Conservation (phyloP, 2,113 vertebrate genomes). For the Gobiocypris rarus region DNA sequence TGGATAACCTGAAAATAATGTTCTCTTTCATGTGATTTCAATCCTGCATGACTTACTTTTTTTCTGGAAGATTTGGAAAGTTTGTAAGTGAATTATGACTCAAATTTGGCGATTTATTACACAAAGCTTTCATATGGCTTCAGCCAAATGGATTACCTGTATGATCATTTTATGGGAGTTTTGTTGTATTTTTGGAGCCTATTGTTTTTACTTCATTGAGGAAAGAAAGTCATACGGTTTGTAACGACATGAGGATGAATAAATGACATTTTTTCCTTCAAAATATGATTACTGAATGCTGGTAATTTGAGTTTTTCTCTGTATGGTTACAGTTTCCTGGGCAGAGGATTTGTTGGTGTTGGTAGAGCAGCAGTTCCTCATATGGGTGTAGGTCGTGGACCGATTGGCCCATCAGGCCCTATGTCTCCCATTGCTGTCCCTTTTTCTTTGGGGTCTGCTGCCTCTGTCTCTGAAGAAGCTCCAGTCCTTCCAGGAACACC, state of each 20-base stretch:
- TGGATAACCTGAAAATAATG: not conserved
- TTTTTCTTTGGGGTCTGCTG: not conserved
- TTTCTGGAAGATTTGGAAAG: not conserved
- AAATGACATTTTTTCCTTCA: not conserved
- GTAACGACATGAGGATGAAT: not conserved
- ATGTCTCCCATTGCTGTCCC: not conserved
- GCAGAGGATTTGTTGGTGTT: conserved; percentile 58
- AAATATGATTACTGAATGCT: not conserved
- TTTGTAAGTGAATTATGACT: not conserved
- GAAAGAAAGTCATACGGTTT: not conserved
- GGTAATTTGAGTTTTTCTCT: not conserved
- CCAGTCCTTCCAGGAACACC: conserved; percentile 20
- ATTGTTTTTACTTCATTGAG: not conserved
- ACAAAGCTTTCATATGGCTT: not conserved
- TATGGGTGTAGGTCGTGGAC: conserved; percentile 51
- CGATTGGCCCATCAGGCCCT: not conserved
- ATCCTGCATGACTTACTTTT: not conserved
- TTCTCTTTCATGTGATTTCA: not conserved
- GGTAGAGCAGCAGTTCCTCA: conserved; percentile 59
- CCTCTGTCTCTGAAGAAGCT: conserved; percentile 24
- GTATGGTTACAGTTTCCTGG: conserved; percentile 59
- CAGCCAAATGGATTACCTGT: not conserved
- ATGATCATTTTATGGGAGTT: not conserved
- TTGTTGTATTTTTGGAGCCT: not conserved
- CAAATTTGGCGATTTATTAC: not conserved